Evolutionary conservation across 64 coral and sea anemone genomes (phyloP), one percentile per base, ranked within the genome.

Genomic region (Montipora cactus): DNA sequence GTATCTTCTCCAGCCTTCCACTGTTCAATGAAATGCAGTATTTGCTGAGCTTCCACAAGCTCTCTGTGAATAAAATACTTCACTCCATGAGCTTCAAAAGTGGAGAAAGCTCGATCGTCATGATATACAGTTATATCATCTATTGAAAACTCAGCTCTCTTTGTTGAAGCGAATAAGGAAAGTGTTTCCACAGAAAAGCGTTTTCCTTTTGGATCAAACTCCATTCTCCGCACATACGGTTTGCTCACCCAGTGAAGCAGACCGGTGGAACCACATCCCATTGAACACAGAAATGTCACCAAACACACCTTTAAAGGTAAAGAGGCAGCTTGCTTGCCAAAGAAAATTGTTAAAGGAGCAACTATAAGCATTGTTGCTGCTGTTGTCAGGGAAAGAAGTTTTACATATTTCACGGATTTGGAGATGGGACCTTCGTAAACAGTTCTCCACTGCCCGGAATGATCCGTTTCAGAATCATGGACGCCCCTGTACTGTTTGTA

Each of bases 401-500:
- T 99, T 2, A 99, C 95, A 69, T 85, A 92, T 80, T 93, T 96
- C 16, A 99, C 98, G 70, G 98, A 95, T 81, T 79, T 90, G 5
- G 98, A 94, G 2, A 99, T 80, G 2, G 98, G 98, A 25, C 98
- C 98, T 86, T 99, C 98, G 69, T 99, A 99, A 7, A 99, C 98
- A 88, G 96, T 83, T 76, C 70, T 96, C 91, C 95, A 94, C 57
- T 93, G 86, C 44, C 59, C 22, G 19, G 51, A 59, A 12, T 48
- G 20, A 48, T 90, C 89, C 14, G 28, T 13, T 81, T 81, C 55
- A 2, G 55, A 16, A 5, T 78, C 28, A 78, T 7, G 47, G 25
- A 72, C 46, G 66, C 46, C 70, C 16, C 66, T 62, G 66, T 22
- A 22, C 1, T 4, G 61, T n/a, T 20, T n/a, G 22, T 49, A 47